Evolutionary conservation across 2,797 vertebrate genomes (phyloP).

Genomic region (Ctenopoma multispine): DNA sequence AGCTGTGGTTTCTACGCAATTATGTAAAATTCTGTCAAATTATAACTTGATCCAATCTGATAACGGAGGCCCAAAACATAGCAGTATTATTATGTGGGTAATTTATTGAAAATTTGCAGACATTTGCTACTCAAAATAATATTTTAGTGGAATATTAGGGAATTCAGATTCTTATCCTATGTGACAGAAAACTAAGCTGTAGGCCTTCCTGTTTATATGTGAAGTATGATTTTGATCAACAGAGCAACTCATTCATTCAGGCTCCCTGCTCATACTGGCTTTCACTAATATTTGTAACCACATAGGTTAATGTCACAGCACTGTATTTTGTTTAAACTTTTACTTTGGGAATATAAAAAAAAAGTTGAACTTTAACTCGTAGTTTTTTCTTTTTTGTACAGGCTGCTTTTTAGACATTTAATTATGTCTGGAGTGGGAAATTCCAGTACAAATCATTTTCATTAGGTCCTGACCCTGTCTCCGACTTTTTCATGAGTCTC

Average conservation of each 20-base stretch:
- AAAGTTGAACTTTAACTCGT: slow-evolving; percentile 7
- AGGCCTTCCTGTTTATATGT: not conserved
- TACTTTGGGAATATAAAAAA: slow-evolving; percentile 13
- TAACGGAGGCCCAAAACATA: slow-evolving; percentile 59
- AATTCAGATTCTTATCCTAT: slow-evolving; percentile 19
- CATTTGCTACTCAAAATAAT: slow-evolving; percentile 21
- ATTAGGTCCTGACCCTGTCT: slow-evolving; percentile 52
- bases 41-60: slow-evolving; percentile 67
- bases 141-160: slow-evolving; percentile 32
- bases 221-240: slow-evolving; percentile 4
- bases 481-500: slow-evolving; percentile 54
- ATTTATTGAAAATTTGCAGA: slow-evolving; percentile 35
- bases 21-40: slow-evolving; percentile 71
- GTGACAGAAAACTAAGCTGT: not conserved
- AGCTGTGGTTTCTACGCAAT: slow-evolving; percentile 68
- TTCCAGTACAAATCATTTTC: slow-evolving; percentile 59
- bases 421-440: slow-evolving; percentile 53
- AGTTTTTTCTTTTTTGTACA: slow-evolving; percentile 3
- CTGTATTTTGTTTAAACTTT: slow-evolving; percentile 3
- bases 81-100: slow-evolving; percentile 34
- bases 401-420: slow-evolving; percentile 53
- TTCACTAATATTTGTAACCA: slow-evolving; percentile 1
- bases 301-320: slow-evolving; percentile 9
- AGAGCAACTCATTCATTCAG: slow-evolving; percentile 14
- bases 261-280: not conserved